Evolutionary conservation across 2,888 invertebrate species (phyloP).

Genomic region (Agrotis ipsilon): DNA sequence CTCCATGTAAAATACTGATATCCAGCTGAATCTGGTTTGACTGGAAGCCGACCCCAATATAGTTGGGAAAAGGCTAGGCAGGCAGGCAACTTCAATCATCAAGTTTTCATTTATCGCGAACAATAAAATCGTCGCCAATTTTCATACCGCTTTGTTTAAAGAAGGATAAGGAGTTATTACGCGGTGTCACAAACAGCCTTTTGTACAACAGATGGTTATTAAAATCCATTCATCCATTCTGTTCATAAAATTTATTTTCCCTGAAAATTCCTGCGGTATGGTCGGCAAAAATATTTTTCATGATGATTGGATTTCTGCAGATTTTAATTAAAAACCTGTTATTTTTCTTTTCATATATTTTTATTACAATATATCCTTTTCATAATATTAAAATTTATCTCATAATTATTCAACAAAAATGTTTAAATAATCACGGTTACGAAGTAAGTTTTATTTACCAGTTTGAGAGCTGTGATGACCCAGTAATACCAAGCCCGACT

Average conservation of each 20-base stretch:
- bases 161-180: constrained; percentile 20
- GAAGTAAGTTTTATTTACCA: no score
- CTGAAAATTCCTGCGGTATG: constrained; percentile 10
- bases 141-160: constrained; percentile 5
- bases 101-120: neutral
- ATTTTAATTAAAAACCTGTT: constrained; percentile 1
- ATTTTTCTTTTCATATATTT: neutral
- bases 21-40: no score
- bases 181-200: constrained; percentile 28
- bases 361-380: neutral
- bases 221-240: constrained; percentile 38
- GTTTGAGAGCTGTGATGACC: no score
- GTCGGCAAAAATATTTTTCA: constrained; percentile 10
- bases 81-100: neutral
- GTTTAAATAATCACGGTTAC: no score
- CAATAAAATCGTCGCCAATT: constrained; percentile 18
- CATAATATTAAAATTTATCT: no score
- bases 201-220: constrained; percentile 39
- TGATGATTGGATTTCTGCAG: neutral
- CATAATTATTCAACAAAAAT: no score
- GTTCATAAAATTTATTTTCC: constrained; percentile 7
- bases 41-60: no score
- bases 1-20: no score
- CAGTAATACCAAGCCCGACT: no score
- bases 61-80: no score